Base-by-base conservation (phyloP, 2,888 invertebrate species). In the Drosophila algonquin region DNA sequence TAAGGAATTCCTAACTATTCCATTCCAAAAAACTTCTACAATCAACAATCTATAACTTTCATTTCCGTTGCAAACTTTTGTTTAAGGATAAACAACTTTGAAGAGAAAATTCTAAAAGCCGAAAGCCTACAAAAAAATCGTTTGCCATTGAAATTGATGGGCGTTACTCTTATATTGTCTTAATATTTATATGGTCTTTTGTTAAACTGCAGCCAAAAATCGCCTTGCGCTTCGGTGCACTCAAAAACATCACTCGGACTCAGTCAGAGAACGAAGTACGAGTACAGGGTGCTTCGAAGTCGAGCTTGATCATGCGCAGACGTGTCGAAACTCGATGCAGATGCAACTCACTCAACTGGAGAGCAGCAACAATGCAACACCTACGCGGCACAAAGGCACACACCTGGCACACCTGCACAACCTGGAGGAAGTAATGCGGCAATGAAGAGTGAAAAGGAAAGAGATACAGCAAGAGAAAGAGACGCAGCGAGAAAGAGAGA, bases 231-330 rank as follows among this genome's bases (percentile, higher is more conserved):
- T 35, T 12, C 5, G 35, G 35, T 5, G 14, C 55, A 16, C 9
- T 44, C 32, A 30, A 4, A 24, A 21, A 14, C 30, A 45, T 45
- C 32, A 32, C 51, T 27, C 32, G 32, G 30, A 24, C 44, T 40
- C 35, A 59, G 18, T 46, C 52, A 57, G 46, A 57, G 57, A 50
- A 58, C 45, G 47, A 52, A 64, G 46, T 7, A 7, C 5, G 5
- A 10, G 59, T 52, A 73, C 76, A 84, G 76, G 72, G 79, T 84
- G 81, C 27, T 48, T 16, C 9, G n/a, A 21, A 53, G 40, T 24
- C 16, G 0, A 47, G 55, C 65, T 45, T 45, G 21, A 67, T 44
- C 82, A 82, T 82, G 82, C 81, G 81, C 85, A 81, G 3, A 64
- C 16, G 7, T 6, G 3, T 1, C 10, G 6, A 7, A 32, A 16